These are phyloP conservation scores for Agrochola litura DNA, from an alignment of 2,888 invertebrate genomes.

Conservation along the genomic window DNA sequence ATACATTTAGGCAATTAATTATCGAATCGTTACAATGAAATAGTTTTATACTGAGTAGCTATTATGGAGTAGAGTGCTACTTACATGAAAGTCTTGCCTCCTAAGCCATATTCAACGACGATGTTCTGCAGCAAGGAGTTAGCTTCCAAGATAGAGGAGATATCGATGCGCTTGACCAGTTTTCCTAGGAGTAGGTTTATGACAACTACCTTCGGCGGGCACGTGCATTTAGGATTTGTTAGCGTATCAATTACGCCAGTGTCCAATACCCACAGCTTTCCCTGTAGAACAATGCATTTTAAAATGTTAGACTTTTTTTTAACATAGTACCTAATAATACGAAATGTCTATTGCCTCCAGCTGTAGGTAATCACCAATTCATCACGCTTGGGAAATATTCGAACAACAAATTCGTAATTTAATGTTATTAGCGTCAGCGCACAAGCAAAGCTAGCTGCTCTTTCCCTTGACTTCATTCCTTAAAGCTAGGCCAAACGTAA, in stretches of 20 bases:
- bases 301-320: background rate
- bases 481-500: background rate
- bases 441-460: background rate
- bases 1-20: background rate
- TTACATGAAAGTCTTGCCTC: slow-evolving; percentile 91
- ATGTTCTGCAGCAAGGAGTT: slow-evolving; percentile 93
- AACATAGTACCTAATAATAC: background rate
- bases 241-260: slow-evolving; percentile 93
- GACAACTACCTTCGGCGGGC: slow-evolving; percentile 93
- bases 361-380: slow-evolving; percentile 29
- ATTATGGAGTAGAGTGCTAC: slow-evolving; percentile 56
- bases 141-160: slow-evolving; percentile 90
- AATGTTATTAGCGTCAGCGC: slow-evolving; percentile 3
- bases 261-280: slow-evolving; percentile 93
- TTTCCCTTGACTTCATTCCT: slow-evolving; percentile 7
- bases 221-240: slow-evolving; percentile 91
- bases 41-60: background rate
- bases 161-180: slow-evolving; percentile 91
- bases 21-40: background rate
- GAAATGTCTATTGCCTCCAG: background rate
- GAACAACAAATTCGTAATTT: slow-evolving; percentile 24
- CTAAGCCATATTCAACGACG: slow-evolving; percentile 92
- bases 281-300: slow-evolving; percentile 78
- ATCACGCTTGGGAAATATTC: slow-evolving; percentile 17
- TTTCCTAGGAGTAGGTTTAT: slow-evolving; percentile 91